Percentiles rank a stretch among this genome's conserved stretches.
phyloP scores from a whole-genome alignment of 1,140 invertebrate genomes.

The Popillia japonica region DNA sequence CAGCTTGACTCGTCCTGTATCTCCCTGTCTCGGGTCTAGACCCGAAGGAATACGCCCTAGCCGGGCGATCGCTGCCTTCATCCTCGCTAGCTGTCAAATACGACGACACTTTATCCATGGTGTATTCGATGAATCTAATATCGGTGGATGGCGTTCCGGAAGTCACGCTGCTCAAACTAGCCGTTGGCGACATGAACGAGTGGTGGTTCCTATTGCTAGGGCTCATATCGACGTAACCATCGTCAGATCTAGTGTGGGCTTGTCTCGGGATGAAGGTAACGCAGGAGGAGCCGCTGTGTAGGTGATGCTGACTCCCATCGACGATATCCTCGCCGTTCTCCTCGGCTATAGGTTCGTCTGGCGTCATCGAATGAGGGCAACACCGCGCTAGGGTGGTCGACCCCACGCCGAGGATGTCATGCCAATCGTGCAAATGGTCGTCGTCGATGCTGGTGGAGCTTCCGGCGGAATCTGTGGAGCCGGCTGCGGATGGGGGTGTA shows the following conservation, averaged over 20 bases:
- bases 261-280: neutral
- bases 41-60: conserved; percentile 87
- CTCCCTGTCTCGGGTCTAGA: conserved; percentile 65
- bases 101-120: conserved; percentile 72
- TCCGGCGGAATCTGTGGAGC: conserved; percentile 74
- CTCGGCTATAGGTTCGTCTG: conserved; percentile 67
- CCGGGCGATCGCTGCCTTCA: conserved; percentile 69
- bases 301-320: conserved; percentile 41
- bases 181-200: conserved; percentile 65
- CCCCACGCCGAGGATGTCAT: conserved; percentile 47
- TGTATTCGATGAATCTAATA: conserved; percentile 65
- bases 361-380: conserved; percentile 68
- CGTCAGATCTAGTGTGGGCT: conserved; percentile 53
- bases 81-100: conserved; percentile 68
- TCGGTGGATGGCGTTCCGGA: conserved; percentile 76
- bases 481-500: conserved; percentile 69
- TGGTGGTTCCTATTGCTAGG: conserved; percentile 57
- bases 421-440: conserved; percentile 59
- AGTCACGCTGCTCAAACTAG: conserved; percentile 75
- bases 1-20: conserved; percentile 49
- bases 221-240: conserved; percentile 74
- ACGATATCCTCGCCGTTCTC: conserved; percentile 54
- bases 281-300: conserved; percentile 46
- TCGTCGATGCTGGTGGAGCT: conserved; percentile 75
- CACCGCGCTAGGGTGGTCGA: conserved; percentile 46